phyloP scores from a whole-genome alignment of 2,888 invertebrate species.

The Archips crataeganus region DNA sequence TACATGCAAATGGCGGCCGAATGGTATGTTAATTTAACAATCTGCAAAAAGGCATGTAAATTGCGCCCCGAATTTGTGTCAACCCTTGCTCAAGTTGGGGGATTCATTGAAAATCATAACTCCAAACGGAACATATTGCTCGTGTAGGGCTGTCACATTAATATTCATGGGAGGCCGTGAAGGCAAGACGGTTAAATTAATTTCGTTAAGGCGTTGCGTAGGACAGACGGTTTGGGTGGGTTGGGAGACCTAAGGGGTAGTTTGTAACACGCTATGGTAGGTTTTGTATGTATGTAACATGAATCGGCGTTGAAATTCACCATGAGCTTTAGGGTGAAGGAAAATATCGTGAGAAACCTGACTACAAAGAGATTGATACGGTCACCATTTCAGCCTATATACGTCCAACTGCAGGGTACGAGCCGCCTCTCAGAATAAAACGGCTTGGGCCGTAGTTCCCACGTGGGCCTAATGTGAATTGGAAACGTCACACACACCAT shows the following conservation, averaged over 20 bases:
- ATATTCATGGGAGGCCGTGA: constrained; percentile 50
- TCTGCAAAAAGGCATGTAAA: constrained; percentile 30
- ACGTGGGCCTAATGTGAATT: too few species aligned
- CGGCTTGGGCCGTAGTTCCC: too few species aligned
- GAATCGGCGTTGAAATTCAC: too few species aligned
- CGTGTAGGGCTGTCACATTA: constrained; percentile 50
- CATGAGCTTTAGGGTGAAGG: too few species aligned
- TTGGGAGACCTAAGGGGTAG: background rate
- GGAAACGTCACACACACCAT: too few species aligned
- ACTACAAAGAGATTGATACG: too few species aligned
- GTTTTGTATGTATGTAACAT: too few species aligned
- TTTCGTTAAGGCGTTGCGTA: constrained; percentile 47
- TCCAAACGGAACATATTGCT: constrained; percentile 25
- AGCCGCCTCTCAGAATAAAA: too few species aligned
- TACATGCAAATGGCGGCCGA: background rate
- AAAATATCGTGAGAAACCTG: too few species aligned
- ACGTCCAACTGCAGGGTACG: too few species aligned
- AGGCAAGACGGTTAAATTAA: constrained; percentile 54
- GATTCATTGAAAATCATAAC: constrained; percentile 45
- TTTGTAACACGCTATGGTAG: too few species aligned
- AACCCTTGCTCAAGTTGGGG: constrained; percentile 24
- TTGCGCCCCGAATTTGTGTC: constrained; percentile 17
- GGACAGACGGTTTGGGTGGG: constrained; percentile 11
- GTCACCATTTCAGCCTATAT: too few species aligned
- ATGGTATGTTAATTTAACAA: background rate